These are phyloP conservation scores for Luidia sarsii DNA, from an alignment of 53 echinoderm and acorn worm species.

Conservation along the genomic window DNA sequence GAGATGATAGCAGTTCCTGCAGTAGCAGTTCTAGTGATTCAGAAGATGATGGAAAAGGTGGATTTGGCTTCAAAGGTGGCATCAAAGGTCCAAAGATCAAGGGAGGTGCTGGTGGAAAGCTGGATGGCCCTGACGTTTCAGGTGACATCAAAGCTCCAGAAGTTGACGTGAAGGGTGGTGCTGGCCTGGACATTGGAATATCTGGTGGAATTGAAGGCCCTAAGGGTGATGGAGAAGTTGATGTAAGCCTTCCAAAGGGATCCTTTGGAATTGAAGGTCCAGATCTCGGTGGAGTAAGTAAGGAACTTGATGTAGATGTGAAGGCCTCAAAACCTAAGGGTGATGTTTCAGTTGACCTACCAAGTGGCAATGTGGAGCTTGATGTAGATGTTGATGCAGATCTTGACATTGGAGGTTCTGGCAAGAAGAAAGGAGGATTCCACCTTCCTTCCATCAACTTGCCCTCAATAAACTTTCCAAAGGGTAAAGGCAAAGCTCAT, in stretches of 20 bases:
- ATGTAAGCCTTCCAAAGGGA: conserved; percentile 58
- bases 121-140: conserved; percentile 68
- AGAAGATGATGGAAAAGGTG: conserved; percentile 54
- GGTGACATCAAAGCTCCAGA: conserved; percentile 61
- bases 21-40: conserved; percentile 26
- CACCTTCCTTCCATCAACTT: conserved; percentile 44
- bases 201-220: conserved; percentile 23
- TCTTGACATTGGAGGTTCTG: conserved; percentile 33
- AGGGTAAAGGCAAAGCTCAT: conserved; percentile 38
- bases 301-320: conserved; percentile 60
- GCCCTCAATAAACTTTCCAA: conserved; percentile 39
- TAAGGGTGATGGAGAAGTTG: conserved; percentile 27
- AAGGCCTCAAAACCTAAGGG: conserved; percentile 45
- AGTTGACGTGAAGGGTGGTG: conserved; percentile 58
- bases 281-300: conserved; percentile 34
- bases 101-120: conserved; percentile 55
- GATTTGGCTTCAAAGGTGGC: conserved; percentile 48
- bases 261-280: conserved; percentile 36
- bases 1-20: conserved; percentile 34
- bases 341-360: conserved; percentile 38
- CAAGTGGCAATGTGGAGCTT: conserved; percentile 30
- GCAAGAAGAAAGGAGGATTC: conserved; percentile 69
- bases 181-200: conserved; percentile 34
- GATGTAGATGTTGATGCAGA: conserved; percentile 45
- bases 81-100: conserved; percentile 67